A percentile compares a stretch with the other conserved stretches of the same genome.
Evolutionary conservation across 2,113 vertebrate species (phyloP).

Genomic region (Rhynchopsitta pachyrhyncha): DNA sequence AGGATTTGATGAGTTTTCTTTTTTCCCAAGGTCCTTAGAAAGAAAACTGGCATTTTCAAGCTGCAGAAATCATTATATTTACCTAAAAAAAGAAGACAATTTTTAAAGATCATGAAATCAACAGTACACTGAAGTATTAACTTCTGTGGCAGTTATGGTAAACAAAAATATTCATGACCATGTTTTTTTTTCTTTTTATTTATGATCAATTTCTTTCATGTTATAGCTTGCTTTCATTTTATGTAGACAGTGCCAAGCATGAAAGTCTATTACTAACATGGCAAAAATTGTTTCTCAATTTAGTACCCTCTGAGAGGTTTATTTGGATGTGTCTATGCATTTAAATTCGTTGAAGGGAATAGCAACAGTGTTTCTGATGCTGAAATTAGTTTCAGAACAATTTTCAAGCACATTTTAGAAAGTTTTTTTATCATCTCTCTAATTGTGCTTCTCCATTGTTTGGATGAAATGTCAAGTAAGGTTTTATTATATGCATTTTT

Average conservation of each 20-base stretch:
- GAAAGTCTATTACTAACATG: not conserved
- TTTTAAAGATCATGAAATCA: not conserved
- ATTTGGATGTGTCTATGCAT: slow-evolving; percentile 1
- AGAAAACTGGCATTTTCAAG: not conserved
- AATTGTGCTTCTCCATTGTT: slow-evolving; percentile 15
- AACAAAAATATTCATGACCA: not conserved
- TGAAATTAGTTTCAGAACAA: slow-evolving; percentile 21
- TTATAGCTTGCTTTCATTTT: not conserved
- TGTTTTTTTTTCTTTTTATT: not conserved
- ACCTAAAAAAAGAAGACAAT: not conserved
- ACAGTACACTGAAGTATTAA: not conserved
- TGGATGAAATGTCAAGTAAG: slow-evolving; percentile 21
- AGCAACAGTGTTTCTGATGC: not conserved
- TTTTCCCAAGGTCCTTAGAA: not conserved
- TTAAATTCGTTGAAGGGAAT: slow-evolving; percentile 21
- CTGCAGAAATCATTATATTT: not conserved
- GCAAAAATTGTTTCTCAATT: not conserved
- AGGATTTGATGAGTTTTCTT: not conserved
- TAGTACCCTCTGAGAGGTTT: not conserved
- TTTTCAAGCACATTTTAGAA: slow-evolving; percentile 38
- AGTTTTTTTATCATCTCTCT: not conserved
- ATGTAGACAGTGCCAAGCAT: not conserved
- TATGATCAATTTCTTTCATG: not conserved
- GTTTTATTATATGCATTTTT: not conserved
- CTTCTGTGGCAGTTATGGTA: not conserved